These are phyloP conservation scores for Trichogramma pretiosum DNA, from an alignment of 1,140 invertebrate species.

Conservation along the genomic window DNA sequence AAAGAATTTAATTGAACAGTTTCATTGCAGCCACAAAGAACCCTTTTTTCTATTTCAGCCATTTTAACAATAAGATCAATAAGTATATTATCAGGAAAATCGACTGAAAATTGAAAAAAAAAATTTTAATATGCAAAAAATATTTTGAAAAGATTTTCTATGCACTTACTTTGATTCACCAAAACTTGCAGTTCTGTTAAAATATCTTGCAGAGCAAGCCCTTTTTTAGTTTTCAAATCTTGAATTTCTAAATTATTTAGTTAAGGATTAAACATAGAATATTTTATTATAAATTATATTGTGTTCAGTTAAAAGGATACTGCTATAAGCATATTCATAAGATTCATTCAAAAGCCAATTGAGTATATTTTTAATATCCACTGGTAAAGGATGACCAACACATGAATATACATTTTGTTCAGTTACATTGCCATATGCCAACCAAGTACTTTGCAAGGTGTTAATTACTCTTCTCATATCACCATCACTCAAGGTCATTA, in stretches of 20 bases:
- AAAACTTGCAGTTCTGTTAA: conserved; percentile 78
- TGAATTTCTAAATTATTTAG: conserved; percentile 79
- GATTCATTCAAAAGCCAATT: conserved; percentile 83
- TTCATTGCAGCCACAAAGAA: conserved; percentile 71
- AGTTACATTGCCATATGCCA: conserved; percentile 77
- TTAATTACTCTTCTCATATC: conserved; percentile 98
- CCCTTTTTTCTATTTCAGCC: conserved; percentile 71
- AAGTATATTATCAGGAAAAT: conserved; percentile 66
- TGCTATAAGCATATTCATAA: conserved; percentile 70
- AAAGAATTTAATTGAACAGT: conserved; percentile 76
- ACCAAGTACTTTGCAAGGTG: conserved; percentile 82
- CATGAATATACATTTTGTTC: conserved; percentile 93
- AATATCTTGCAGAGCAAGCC: conserved; percentile 83
- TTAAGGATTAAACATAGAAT: conserved; percentile 3
- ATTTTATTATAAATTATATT: not conserved
- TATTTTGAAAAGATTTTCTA: conserved; percentile 16
- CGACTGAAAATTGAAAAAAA: conserved; percentile 55
- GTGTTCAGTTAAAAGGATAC: conserved; percentile 55
- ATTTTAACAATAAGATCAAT: conserved; percentile 70
- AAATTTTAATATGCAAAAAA: not conserved
- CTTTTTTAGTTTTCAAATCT: conserved; percentile 76
- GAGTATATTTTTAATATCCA: conserved; percentile 83
- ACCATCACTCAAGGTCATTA: conserved; percentile 84
- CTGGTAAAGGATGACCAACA: conserved; percentile 87
- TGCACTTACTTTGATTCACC: conserved; percentile 72